phyloP scores from a whole-genome alignment of 2,888 invertebrate species.

The Melanchra persicariae region DNA sequence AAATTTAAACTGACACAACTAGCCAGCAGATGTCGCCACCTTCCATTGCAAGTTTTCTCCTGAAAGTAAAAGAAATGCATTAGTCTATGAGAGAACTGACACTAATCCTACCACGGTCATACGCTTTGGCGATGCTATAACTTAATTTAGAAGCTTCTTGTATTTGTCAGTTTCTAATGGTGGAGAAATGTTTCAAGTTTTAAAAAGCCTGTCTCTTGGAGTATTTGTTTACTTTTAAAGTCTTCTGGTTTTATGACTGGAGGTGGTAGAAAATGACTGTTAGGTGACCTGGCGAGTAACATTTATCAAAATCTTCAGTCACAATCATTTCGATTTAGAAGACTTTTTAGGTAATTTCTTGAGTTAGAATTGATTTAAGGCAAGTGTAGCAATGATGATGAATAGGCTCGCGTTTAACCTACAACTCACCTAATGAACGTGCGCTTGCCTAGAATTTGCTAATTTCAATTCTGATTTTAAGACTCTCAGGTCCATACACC shows the following conservation, averaged over 20 bases:
- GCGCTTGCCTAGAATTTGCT: too few species aligned
- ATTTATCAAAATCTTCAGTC: too few species aligned
- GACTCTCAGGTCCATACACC: too few species aligned
- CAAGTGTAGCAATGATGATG: too few species aligned
- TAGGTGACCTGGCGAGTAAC: too few species aligned
- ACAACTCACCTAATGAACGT: too few species aligned
- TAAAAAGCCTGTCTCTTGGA: slow-evolving; percentile 27
- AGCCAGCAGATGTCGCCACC: slow-evolving; percentile 25
- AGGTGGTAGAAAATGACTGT: neutral
- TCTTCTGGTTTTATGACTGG: neutral
- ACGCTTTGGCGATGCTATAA: slow-evolving; percentile 14
- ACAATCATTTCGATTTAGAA: too few species aligned
- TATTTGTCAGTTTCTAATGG: slow-evolving; percentile 36
- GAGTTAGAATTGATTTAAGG: too few species aligned
- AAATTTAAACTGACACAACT: slow-evolving; percentile 21
- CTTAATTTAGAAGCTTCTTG: slow-evolving; percentile 39
- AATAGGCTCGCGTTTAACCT: too few species aligned
- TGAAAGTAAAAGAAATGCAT: slow-evolving; percentile 52
- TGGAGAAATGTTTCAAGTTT: slow-evolving; percentile 18
- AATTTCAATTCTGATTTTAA: too few species aligned
- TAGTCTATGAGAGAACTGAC: slow-evolving; percentile 38
- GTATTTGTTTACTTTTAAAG: slow-evolving; percentile 19
- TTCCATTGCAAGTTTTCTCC: slow-evolving; percentile 3
- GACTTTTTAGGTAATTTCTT: too few species aligned
- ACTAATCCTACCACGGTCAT: slow-evolving; percentile 36